Conservation (phyloP, 2,888 invertebrate species). For the Drosophila pseudotalamancana region DNA sequence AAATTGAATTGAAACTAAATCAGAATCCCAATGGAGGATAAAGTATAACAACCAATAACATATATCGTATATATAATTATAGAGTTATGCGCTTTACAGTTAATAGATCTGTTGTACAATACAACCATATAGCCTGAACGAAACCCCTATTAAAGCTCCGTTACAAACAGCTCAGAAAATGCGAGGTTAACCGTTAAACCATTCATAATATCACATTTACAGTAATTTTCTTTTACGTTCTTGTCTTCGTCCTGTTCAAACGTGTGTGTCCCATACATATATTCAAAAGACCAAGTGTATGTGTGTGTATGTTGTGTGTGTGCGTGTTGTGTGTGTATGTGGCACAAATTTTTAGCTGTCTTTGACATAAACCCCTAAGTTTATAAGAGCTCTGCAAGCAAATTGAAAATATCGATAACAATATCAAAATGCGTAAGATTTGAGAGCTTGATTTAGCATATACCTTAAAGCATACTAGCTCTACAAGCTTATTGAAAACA, state of each 20-base stretch:
- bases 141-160: slow-evolving; percentile 11
- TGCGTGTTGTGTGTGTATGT: not conserved
- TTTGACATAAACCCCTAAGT: no score
- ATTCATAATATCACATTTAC: slow-evolving; percentile 31
- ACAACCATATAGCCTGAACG: slow-evolving; percentile 29
- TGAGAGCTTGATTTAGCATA: no score
- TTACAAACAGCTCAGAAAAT: slow-evolving; percentile 8
- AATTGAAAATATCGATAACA: no score
- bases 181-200: slow-evolving; percentile 25
- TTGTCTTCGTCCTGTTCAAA: slow-evolving; percentile 39
- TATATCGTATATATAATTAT: slow-evolving; percentile 6
- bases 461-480: no score
- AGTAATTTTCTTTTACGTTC: slow-evolving; percentile 29
- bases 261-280: slow-evolving; percentile 7
- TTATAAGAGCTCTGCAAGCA: no score
- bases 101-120: slow-evolving; percentile 51
- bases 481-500: not conserved
- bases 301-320: not conserved
- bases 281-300: not conserved
- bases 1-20: slow-evolving; percentile 6
- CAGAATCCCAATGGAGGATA: slow-evolving; percentile 4
- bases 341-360: no score
- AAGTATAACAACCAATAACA: slow-evolving; percentile 15
- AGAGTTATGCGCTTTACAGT: slow-evolving; percentile 25
- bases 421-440: no score